phyloP scores from a whole-genome alignment of 2,888 invertebrate species.

The Ommatoiulus sabulosus region DNA sequence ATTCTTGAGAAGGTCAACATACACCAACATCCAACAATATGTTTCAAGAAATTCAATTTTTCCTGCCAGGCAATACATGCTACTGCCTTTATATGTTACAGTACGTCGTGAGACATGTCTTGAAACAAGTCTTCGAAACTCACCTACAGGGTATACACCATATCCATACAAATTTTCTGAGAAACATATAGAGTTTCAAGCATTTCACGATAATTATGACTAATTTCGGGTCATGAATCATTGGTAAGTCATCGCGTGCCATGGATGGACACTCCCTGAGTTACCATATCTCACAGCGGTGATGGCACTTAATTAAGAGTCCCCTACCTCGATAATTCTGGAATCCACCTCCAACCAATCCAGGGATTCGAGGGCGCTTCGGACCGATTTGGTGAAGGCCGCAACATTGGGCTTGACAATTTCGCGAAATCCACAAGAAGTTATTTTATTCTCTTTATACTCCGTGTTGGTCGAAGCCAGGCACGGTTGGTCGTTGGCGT shows the following conservation, averaged over 20 bases:
- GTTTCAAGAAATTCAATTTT: no score
- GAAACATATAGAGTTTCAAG: neutral
- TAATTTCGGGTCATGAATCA: neutral
- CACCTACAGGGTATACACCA: neutral
- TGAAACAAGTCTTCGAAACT: neutral
- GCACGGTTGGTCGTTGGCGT: neutral
- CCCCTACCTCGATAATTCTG: conserved; percentile 49
- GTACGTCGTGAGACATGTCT: neutral
- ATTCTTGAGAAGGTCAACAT: neutral
- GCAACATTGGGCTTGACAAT: conserved; percentile 54
- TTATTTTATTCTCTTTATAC: conserved; percentile 1
- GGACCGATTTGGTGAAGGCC: conserved; percentile 48
- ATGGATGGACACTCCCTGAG: neutral
- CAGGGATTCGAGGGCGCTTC: conserved; percentile 51
- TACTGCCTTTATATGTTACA: neutral
- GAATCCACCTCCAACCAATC: conserved; percentile 47
- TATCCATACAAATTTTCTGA: neutral
- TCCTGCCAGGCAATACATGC: no score
- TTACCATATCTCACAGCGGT: neutral
- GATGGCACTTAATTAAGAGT: neutral
- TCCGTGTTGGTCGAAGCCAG: neutral
- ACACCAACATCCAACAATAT: neutral
- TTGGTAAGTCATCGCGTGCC: neutral
- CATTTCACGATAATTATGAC: neutral
- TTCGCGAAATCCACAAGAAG: conserved; percentile 47